Base-by-base conservation (phyloP, 2,113 vertebrate species). In the Pyrgilauda ruficollis region DNA sequence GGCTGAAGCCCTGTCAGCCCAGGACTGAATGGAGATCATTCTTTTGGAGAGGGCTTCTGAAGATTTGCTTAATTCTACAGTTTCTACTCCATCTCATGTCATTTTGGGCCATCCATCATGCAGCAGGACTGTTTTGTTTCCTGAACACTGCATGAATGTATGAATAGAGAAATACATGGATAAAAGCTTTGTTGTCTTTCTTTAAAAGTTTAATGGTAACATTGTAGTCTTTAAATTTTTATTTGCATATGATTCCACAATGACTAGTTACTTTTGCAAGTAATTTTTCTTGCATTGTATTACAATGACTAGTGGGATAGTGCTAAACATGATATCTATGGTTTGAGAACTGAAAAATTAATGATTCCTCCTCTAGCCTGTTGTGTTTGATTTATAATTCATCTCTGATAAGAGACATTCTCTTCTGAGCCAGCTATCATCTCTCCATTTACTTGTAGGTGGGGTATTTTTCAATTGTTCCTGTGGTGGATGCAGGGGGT, bases 381-480 rank as follows among this genome's bases (percentile, higher is more conserved):
- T 66, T 96, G 68, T 87, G 50, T 94, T 93, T 84, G 88, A 90
- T 96, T 93, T 92, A 96, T 95, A 93, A 94, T 95, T 96, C 55
- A 88, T 94, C 80, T 59, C 53, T 83, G 87, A 53, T 91, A 91
- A 82, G 89, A 76, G 23, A 79, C 66, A 79, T 62, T 53, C 20
- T 72, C 59, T 72, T 94, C 59, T 84, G 63, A 91, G 77, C 64
- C 52, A 49, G 41, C 55, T 68, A 43, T 78, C 4, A 5, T 49
- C 41, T 91, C 28, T 69, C 39, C 64, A 11, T 85, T 94, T 81
- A 78, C 63, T 9, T 69, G 30, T 77, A 63, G 61, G 31, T 73
- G 68, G 15, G 3, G 1, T 1, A 1, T 47, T 39, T 88, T 47
- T 35, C 5, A 81, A 37, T 68, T 83, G 28, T 50, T 92, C 63